Evolutionary conservation across 1,140 invertebrate genomes (phyloP).

Genomic region (Trichogramma pretiosum): DNA sequence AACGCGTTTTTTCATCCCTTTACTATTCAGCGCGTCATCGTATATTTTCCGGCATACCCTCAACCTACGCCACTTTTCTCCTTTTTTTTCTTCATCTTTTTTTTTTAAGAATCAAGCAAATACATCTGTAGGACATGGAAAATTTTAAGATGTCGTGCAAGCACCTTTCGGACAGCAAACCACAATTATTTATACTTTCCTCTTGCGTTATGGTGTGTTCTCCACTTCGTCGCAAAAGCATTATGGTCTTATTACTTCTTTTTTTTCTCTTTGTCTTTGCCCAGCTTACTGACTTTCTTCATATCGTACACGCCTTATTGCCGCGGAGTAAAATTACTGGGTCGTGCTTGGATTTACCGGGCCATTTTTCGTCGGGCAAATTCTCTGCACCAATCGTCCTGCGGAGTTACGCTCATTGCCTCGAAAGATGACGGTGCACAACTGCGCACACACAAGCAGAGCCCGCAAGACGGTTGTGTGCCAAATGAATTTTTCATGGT

Average conservation of each 20-base stretch:
- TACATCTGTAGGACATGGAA: too few relatives aligned
- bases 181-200: too few relatives aligned
- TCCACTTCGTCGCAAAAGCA: neutral
- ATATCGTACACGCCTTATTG: neutral
- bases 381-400: too few relatives aligned
- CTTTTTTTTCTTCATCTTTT: neutral
- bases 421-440: neutral
- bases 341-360: too few relatives aligned
- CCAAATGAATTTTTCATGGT: neutral
- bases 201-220: too few relatives aligned
- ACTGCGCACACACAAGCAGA: neutral
- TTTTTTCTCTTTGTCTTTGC: neutral
- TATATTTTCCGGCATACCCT: too few relatives aligned
- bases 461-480: neutral
- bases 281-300: neutral
- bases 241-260: neutral
- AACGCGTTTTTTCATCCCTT: conserved; percentile 3
- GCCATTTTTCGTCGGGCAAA: conserved; percentile 4
- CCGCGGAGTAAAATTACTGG: conserved; percentile 15
- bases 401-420: neutral
- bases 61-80: neutral
- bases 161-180: too few relatives aligned
- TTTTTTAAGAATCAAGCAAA: too few relatives aligned
- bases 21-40: neutral
- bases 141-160: too few relatives aligned